Percentiles rank a stretch among this genome's conserved stretches.
Conservation (phyloP, 2,888 invertebrate species). For the Cremastinae sp. region DNA sequence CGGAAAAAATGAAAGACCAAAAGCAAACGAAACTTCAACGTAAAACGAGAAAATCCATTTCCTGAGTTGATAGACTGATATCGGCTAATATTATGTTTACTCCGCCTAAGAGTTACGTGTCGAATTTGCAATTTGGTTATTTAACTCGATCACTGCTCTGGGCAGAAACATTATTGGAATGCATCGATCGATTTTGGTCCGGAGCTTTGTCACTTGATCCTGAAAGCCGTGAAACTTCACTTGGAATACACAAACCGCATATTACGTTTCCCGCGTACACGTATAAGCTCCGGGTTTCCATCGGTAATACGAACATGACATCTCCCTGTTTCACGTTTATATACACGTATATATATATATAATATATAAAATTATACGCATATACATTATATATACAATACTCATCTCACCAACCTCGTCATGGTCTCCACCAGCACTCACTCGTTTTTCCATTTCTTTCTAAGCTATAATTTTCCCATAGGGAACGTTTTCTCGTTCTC, state of each 20-base stretch:
- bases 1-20: too few species aligned
- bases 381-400: too few species aligned
- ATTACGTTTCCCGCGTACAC: neutral
- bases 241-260: constrained; percentile 12
- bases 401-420: too few species aligned
- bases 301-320: constrained; percentile 3
- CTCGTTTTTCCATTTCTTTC: too few species aligned
- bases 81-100: constrained; percentile 29
- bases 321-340: too few species aligned
- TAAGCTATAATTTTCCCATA: too few species aligned
- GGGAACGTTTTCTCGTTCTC: too few species aligned
- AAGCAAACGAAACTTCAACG: too few species aligned
- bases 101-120: constrained; percentile 33
- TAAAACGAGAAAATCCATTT: too few species aligned
- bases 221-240: constrained; percentile 33
- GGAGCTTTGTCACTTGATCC: constrained; percentile 45
- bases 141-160: neutral
- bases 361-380: too few species aligned
- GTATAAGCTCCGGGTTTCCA: neutral
- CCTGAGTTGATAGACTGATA: constrained; percentile 5
- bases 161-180: constrained; percentile 2
- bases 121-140: constrained; percentile 17
- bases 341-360: too few species aligned
- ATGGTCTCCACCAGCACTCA: too few species aligned
- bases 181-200: constrained; percentile 6